Base-by-base conservation (phyloP, 1,140 invertebrate genomes). In the Adelges cooleyi region DNA sequence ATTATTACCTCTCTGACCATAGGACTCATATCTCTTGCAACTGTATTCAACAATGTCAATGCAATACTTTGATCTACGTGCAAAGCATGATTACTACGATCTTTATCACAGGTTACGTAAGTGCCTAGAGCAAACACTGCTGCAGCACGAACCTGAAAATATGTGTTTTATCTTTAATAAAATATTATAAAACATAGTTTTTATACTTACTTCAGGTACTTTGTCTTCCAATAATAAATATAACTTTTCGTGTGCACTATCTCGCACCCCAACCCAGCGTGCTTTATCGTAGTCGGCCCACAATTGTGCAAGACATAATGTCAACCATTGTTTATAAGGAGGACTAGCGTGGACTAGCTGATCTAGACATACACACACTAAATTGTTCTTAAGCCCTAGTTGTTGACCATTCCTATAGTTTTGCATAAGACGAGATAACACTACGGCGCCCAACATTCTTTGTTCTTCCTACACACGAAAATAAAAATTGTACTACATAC, bases 281-380 rank as follows among this genome's bases (percentile, higher is more conserved):
- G 95, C 94, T 72, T 86, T 86, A 72, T 95, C 90, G 75, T 88
- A 95, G 72, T 91, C 86, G 67, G 88, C 85, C 96, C 95, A 99
- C 27, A 95, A 80, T 72, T 90, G 80, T n/a, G 90, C 93, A 51
- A 99, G 80, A 73, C 90, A 93, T 50, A 98, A 84, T 66, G 90
- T 88, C 46, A 96, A 78, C 95, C 95, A 98, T 74, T 92, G 87
- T 29, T 90, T 79, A 18, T 97, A 76, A 51, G 86, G 75, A 49
- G 85, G 77, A 72, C 84, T 82, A 6, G 72, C 69, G 71, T 84
- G 79, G 54, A 79, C 77, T 65, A 90, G 74, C 76, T 89, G 87
- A 74, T 94, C 92, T 67, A 96, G 77, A 73, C 92, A 96, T 51
- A 90, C 86, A 9, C 90, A 86, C 15, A 96, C 87, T 68, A 95